Evolutionary conservation across 92 coral and sea anemone species (phyloP), one percentile per base, ranked within the genome.

Genomic region (Epizoanthus fatuus): DNA sequence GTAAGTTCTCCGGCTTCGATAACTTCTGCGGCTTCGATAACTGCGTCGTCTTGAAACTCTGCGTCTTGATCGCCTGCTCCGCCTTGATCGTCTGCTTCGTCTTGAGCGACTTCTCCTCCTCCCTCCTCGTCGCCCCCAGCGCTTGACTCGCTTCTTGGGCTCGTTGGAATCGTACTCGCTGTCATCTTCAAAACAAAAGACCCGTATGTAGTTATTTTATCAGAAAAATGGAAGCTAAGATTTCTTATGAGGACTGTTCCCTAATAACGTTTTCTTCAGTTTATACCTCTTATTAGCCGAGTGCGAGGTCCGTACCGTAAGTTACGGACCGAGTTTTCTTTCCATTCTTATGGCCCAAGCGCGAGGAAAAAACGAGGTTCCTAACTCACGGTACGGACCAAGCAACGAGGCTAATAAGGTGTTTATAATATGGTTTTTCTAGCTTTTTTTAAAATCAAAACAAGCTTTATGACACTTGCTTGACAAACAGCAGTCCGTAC

Each of bases 81-180:
- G 66, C n/a, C 66, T 55, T 15, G 72, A 66, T 37, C 72, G 47
- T 42, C 72, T 37, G 49, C 81, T 75, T 5, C 80, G 65, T 58
- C 80, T 13, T 37, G 62, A 72, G n/a, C 63, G 55, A 17, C 79
- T 25, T 35, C 51, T 38, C 52, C 79, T 44, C 4, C 78, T 75
- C 16, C 81, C 63, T 37, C 66, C 63, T 37, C 71, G 54, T 17
- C 81, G 16, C 22, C 71, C 82, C 82, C 82, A 77, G 39, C 82
- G 82, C 32, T 77, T 77, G 13, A 77, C 82, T 0, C 71, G 82
- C 58, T 10, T 77, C 70, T 77, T 77, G 4, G 82, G 82, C 15
- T 60, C 32, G 54, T 77, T 22, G 0, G 82, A 59, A 40, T 77
- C 47, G 58, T 77, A 77, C 4, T 40, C 70, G 35, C 37, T 44